phyloP scores from a whole-genome alignment of 2,888 invertebrate genomes.

The Rhimphoctona megacephalus region DNA sequence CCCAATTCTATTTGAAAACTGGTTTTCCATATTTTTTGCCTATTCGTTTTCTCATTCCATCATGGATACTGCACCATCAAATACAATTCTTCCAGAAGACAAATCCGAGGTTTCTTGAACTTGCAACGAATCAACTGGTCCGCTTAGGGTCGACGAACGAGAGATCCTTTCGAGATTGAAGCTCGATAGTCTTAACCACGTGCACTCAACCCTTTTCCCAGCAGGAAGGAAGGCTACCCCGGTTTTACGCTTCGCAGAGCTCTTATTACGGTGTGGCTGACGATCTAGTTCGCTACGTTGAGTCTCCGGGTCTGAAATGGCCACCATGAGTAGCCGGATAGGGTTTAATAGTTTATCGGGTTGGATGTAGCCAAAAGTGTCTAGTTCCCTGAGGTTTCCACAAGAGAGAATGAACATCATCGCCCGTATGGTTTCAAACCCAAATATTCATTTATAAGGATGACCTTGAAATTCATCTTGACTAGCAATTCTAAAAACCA shows the following conservation, averaged over 20 bases:
- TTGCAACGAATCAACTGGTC: conserved; percentile 25
- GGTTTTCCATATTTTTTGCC: background rate
- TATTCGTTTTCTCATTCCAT: background rate
- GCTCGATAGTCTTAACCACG: conserved; percentile 52
- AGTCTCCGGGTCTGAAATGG: conserved; percentile 30
- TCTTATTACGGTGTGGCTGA: conserved; percentile 53
- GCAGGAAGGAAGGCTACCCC: conserved; percentile 59
- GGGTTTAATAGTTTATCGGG: conserved; percentile 66
- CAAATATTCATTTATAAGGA: background rate
- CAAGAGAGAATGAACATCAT: conserved; percentile 21
- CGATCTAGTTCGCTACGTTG: conserved; percentile 34
- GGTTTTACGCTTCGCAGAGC: conserved; percentile 53
- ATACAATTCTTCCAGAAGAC: background rate
- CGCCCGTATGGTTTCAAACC: background rate
- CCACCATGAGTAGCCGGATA: conserved; percentile 55
- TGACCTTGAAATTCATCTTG: background rate
- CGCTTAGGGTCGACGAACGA: conserved; percentile 38
- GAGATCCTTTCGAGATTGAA: conserved; percentile 51
- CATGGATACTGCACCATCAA: background rate
- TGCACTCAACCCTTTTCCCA: conserved; percentile 49
- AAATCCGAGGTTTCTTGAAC: conserved; percentile 1
- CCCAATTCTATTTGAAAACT: background rate
- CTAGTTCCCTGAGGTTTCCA: conserved; percentile 37
- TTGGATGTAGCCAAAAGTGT: conserved; percentile 46
- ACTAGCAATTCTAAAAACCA: background rate